Base-by-base conservation (phyloP, 2,888 invertebrate genomes). In the Rhimphoctona megacephalus region DNA sequence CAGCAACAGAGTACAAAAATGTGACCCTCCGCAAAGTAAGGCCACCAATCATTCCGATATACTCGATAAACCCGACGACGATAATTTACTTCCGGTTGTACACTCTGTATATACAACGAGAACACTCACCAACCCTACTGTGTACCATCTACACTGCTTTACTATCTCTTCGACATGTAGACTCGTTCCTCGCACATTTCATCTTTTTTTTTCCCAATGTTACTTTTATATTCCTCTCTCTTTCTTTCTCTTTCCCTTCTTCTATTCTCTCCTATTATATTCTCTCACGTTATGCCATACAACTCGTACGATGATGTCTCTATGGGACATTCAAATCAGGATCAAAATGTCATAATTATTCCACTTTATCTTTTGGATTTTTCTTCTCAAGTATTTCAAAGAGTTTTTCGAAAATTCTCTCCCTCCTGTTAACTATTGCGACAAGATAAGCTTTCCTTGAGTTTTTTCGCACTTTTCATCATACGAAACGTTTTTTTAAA, bases 41-140 rank as follows among this genome's bases (percentile, higher is more conserved):
- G 84, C 84, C 82, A 87, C 87, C 87, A 87, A 86, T 87, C 87
- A 86, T 79, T 84, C 69, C 86, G 84, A 86, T 86, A 87, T 87
- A 87, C 81, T 87, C 87, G 87, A 87, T 86, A 86, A 86, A 84
- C 86, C 85, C 79, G 25, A 82, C 81, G 81, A 84, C 81, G 86
- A 86, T 86, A 86, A 86, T 86, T 86, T 79, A 86, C 86, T 86
- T 86, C 84, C 86, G 81, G 83, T 81, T 74, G 49, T 66, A 84
- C 74, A 54, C 22, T 49, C 46, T 61, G n/a, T 61, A 67, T 69
- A 66, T 57, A 33, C 66, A 67, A 30, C 66, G 46, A 76, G 19
- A 67, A 64, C 67, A 39, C 22, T 22, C 64, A 66, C 30, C 14
- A 46, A 81, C 36, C 52, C 64, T 46, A 46, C 77, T 54, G 7